Evolutionary conservation across 2,113 vertebrate species (phyloP), one percentile per base, ranked within the genome.

Genomic region (Petroica traversi): DNA sequence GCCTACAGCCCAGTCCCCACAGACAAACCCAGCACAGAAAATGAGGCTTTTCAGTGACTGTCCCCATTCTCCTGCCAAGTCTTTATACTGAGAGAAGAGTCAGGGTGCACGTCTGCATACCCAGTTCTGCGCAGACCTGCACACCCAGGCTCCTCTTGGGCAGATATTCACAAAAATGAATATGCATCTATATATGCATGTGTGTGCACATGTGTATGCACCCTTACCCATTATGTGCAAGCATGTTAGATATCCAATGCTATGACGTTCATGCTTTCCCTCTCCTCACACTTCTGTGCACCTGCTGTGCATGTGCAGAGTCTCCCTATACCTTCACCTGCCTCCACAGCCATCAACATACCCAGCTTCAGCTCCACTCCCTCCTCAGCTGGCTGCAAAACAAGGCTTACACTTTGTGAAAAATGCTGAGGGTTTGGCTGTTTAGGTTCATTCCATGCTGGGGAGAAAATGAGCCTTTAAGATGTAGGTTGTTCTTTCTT

Each of bases 341-440:
- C 78, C 49, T 49, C 48, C 58, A 36, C 62, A 89, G 86, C 74
- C 78, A 85, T 77, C 74, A 71, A 51, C 81, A 43, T n/a, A 34
- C 3, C 14, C 69, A 75, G 43, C 54, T 38, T 7, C 0, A 58
- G 69, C 58, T 52, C 67, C 63, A 7, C 34, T 93, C 59, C 36
- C 23, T 59, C 68, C 55, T 83, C 0, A 0, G 51, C 72, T 92
- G 92, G 72, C 91, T 91, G 75, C 51, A 71, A 93, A 85, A 77
- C 82, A 91, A 90, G 68, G 76, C 55, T 89, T 55, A 15, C 36
- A 69, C 80, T 93, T 77, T 4, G 51, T 59, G 86, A 84, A 93
- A 86, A 91, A 86, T 61, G 76, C 52, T 91, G 95, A 95, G 73
- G 73, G 72, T 95, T 87, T 92, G 79, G 73, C 79, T 25, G 4